phyloP scores from a whole-genome alignment of 2,888 invertebrate genomes.

The Lasioglossum lativentre region DNA sequence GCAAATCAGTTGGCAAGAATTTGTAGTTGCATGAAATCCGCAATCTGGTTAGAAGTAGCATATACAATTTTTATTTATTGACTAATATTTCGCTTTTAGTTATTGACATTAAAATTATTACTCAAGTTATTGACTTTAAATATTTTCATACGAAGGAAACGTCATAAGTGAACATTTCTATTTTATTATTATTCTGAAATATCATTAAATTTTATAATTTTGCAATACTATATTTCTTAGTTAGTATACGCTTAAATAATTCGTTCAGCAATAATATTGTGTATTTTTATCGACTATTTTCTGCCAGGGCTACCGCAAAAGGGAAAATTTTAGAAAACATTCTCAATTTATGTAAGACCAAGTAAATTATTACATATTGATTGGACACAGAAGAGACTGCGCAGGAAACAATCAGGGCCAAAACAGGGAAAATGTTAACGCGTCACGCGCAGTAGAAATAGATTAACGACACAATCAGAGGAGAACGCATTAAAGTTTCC shows the following conservation, averaged over 20 bases:
- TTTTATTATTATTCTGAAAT: too few relatives aligned
- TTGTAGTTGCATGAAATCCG: too few relatives aligned
- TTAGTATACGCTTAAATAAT: not conserved
- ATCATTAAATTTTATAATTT: not conserved
- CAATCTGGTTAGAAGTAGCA: not conserved
- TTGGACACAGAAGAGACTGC: not conserved
- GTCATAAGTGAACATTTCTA: too few relatives aligned
- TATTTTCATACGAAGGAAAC: not conserved
- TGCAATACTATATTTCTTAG: not conserved
- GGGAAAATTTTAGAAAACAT: not conserved
- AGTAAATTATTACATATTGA: not conserved
- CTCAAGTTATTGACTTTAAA: not conserved
- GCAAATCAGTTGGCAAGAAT: too few relatives aligned
- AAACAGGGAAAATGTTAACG: not conserved
- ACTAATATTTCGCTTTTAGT: too few relatives aligned
- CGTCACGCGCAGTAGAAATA: not conserved
- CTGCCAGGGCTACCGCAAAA: not conserved
- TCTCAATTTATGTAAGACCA: not conserved
- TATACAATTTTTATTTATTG: not conserved
- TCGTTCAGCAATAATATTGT: not conserved
- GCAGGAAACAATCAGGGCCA: not conserved
- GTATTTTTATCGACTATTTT: not conserved
- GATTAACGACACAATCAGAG: not conserved
- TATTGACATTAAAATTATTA: not conserved
- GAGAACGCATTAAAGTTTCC: not conserved